These are phyloP conservation scores for Rhinopomastus cyanomelas DNA, from an alignment of 2,113 vertebrate genomes.

Conservation along the genomic window DNA sequence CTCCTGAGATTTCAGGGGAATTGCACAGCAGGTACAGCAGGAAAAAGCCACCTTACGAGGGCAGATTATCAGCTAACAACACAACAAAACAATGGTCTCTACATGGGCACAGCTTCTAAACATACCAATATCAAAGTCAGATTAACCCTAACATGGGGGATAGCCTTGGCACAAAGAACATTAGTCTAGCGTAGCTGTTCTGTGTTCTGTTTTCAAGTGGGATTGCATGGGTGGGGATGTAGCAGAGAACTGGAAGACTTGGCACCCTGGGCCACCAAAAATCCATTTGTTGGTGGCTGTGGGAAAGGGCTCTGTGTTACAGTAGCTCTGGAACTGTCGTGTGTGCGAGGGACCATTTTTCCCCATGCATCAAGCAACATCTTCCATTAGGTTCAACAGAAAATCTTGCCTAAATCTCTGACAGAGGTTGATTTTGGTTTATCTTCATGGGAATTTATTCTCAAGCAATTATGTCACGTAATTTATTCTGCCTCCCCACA, in stretches of 20 bases:
- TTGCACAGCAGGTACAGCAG: background rate
- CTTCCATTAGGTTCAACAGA: background rate
- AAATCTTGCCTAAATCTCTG: background rate
- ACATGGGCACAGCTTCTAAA: constrained; percentile 14
- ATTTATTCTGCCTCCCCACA: background rate
- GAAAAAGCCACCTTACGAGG: background rate
- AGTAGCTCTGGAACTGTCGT: background rate
- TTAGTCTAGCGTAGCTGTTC: background rate
- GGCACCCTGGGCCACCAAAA: background rate
- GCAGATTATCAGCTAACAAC: constrained; percentile 6
- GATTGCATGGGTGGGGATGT: background rate
- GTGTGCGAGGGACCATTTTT: background rate
- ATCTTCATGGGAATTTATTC: background rate
- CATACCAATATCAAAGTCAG: constrained; percentile 47
- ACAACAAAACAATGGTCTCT: background rate
- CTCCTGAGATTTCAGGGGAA: background rate
- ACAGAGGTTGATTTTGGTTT: background rate
- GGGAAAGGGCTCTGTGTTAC: background rate
- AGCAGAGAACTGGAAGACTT: background rate
- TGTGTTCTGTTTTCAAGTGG: background rate
- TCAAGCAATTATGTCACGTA: background rate
- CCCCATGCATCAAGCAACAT: background rate
- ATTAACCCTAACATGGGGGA: constrained; percentile 13
- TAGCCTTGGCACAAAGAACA: constrained; percentile 16
- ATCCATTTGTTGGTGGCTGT: background rate